Evolutionary conservation across 1,140 invertebrate genomes (phyloP).

Genomic region (Lanistes nyassanus): DNA sequence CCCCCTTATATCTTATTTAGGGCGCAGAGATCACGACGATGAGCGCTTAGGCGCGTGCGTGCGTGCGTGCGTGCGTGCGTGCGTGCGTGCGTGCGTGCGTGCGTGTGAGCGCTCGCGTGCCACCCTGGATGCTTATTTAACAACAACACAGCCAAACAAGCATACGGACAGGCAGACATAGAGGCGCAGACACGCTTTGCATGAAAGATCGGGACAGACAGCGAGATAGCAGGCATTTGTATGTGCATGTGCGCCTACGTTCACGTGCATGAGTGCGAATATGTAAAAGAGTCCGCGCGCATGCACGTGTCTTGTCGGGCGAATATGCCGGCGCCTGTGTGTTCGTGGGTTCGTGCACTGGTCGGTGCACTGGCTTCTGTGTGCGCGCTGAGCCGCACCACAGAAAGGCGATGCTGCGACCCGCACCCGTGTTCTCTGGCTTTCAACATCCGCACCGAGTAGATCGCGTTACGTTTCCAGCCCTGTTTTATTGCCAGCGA

Average conservation of each 20-base stretch:
- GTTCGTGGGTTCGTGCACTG: no score
- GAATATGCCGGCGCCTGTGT: no score
- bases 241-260: neutral
- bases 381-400: no score
- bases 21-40: no score
- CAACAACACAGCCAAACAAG: conserved; percentile 1
- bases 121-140: neutral
- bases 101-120: neutral
- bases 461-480: no score
- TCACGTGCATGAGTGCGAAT: neutral
- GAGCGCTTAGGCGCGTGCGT: neutral
- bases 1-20: no score
- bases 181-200: neutral
- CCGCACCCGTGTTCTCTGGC: no score
- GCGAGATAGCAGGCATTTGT: neutral
- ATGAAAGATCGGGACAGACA: neutral
- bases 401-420: no score
- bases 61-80: neutral
- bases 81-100: neutral
- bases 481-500: no score
- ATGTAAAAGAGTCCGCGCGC: neutral
- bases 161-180: conserved; percentile 3
- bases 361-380: no score
- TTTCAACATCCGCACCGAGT: no score
- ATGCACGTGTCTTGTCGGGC: neutral